A percentile compares a stretch with the other conserved stretches of the same genome.
These are phyloP conservation scores for Mirounga angustirostris DNA, from an alignment of 2,113 vertebrate species.

Conservation along the genomic window DNA sequence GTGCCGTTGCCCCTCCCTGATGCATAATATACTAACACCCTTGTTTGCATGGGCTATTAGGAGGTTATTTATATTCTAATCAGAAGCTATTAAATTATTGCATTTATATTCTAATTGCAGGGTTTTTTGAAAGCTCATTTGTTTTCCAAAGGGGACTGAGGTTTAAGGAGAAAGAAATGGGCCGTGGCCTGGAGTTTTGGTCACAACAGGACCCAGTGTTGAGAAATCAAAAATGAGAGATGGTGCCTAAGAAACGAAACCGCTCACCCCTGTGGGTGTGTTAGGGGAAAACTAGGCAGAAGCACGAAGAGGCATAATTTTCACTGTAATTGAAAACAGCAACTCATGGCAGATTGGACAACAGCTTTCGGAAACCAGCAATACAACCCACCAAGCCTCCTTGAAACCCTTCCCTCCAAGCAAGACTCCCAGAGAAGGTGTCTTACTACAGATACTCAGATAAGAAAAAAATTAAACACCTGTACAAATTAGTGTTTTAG, in stretches of 20 bases:
- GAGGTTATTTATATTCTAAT: slow-evolving; percentile 68
- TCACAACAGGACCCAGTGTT: not conserved
- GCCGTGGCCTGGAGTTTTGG: not conserved
- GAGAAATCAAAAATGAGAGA: not conserved
- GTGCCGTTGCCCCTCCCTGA: not conserved
- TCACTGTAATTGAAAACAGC: not conserved
- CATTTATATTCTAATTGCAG: slow-evolving; percentile 70
- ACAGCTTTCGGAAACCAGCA: not conserved
- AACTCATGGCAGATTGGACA: not conserved
- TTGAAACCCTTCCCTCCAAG: not conserved
- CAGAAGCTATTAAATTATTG: slow-evolving; percentile 27
- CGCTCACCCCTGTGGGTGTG: not conserved
- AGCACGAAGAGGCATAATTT: not conserved
- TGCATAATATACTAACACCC: not conserved
- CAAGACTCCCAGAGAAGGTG: not conserved
- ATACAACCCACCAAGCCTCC: not conserved
- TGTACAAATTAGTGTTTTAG: not conserved
- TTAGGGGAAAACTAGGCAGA: not conserved
- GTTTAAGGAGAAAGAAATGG: slow-evolving; percentile 37
- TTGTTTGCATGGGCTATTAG: slow-evolving; percentile 49
- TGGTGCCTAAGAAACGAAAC: not conserved
- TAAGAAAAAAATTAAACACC: not conserved
- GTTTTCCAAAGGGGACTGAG: slow-evolving; percentile 35
- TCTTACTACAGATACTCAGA: not conserved
- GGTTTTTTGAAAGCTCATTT: slow-evolving; percentile 39